A percentile compares a stretch with the other conserved stretches of the same genome.
Conservation (phyloP, 2,797 vertebrate species). For the Peromyscus nudipes region DNA sequence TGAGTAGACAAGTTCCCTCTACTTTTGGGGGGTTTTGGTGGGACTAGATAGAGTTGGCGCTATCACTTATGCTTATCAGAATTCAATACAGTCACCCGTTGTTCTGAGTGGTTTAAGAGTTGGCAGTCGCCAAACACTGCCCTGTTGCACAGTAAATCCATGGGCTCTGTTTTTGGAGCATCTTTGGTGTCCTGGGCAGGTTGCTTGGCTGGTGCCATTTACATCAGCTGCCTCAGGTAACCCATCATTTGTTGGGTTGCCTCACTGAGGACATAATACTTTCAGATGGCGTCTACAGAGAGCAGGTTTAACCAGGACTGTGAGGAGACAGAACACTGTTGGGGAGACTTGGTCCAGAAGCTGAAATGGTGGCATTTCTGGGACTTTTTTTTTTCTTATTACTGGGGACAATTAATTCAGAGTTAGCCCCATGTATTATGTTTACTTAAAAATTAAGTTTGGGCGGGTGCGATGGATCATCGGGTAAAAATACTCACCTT, state of each 20-base stretch:
- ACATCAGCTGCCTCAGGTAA: neutral
- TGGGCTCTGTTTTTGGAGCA: neutral
- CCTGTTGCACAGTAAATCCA: neutral
- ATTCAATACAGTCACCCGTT: neutral
- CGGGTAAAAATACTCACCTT: neutral
- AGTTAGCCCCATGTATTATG: neutral
- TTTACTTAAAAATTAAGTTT: neutral
- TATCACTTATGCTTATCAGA: neutral
- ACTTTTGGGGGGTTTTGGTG: neutral
- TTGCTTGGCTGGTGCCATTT: neutral
- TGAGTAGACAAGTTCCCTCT: neutral
- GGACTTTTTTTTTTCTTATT: slow-evolving; percentile 37
- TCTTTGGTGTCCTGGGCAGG: neutral
- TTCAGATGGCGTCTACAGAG: neutral
- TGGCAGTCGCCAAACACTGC: neutral
- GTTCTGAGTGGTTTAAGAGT: neutral
- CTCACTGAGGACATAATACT: neutral
- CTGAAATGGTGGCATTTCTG: neutral
- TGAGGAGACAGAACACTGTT: neutral
- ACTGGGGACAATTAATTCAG: neutral
- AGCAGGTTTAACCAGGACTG: neutral
- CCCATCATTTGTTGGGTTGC: neutral
- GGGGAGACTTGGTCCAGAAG: neutral
- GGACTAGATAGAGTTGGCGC: neutral
- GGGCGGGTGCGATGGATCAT: neutral